A percentile compares a stretch with the other conserved stretches of the same genome.
Evolutionary conservation across 2,888 invertebrate species (phyloP).

Genomic region (Rotaria magnacalcarata): DNA sequence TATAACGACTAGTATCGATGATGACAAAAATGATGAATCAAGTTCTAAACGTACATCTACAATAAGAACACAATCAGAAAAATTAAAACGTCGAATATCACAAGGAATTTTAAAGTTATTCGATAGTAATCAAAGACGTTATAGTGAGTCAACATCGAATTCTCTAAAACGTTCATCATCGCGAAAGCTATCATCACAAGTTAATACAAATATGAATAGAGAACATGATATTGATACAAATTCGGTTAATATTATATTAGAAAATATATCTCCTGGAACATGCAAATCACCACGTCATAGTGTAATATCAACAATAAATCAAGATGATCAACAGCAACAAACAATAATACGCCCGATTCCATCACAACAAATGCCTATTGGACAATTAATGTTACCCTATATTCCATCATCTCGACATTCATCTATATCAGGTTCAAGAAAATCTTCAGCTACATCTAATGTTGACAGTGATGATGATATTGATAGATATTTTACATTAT

Average conservation of each 20-base stretch:
- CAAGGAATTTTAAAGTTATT: not conserved
- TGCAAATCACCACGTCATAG: not conserved
- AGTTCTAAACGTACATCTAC: not conserved
- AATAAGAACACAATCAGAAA: not conserved
- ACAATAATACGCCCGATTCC: slow-evolving; percentile 5
- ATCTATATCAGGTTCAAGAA: slow-evolving; percentile 38
- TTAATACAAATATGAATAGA: not conserved
- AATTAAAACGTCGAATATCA: slow-evolving; percentile 21
- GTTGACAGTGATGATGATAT: slow-evolving; percentile 45
- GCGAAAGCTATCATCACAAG: not conserved
- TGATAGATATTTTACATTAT: slow-evolving; percentile 38
- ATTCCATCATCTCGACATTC: not conserved
- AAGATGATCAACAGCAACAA: not conserved
- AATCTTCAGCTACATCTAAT: slow-evolving; percentile 31
- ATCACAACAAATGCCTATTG: slow-evolving; percentile 18
- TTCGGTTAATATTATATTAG: not conserved
- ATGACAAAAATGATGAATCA: not conserved
- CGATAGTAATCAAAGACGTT: not conserved
- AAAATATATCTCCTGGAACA: not conserved
- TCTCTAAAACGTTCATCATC: not conserved
- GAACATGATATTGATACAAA: not conserved
- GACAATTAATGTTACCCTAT: slow-evolving; percentile 25
- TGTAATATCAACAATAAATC: not conserved
- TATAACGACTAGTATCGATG: not conserved
- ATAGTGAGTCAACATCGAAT: not conserved